Conservation (phyloP, 2,113 vertebrate species). For the Diadophis punctatus region DNA sequence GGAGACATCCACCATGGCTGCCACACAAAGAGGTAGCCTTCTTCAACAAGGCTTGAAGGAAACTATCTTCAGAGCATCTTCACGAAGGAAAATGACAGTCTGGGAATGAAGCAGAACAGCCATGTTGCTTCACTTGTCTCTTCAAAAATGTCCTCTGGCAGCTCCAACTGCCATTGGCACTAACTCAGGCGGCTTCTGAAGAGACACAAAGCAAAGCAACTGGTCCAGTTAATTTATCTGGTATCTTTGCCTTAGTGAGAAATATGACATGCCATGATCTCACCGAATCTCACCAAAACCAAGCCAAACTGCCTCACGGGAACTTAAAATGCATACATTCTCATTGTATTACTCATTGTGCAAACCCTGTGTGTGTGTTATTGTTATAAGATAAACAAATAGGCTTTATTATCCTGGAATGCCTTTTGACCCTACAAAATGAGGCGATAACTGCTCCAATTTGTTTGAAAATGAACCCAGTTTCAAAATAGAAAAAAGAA, state of each 20-base stretch:
- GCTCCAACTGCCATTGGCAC: background rate
- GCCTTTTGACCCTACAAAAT: background rate
- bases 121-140: background rate
- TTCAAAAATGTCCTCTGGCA: background rate
- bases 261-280: background rate
- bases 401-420: background rate
- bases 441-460: background rate
- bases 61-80: background rate
- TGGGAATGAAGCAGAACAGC: background rate
- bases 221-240: background rate
- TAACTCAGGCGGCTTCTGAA: background rate
- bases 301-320: background rate
- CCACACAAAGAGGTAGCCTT: background rate
- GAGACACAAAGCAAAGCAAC: background rate
- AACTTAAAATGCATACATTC: background rate
- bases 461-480: background rate
- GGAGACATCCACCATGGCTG: background rate
- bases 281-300: background rate
- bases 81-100: background rate
- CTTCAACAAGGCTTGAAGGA: background rate
- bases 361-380: background rate
- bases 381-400: background rate
- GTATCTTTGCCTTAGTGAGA: background rate
- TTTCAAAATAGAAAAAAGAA: background rate
- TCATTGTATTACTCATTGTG: background rate